Conservation (phyloP, 2,888 invertebrate species). For the Coleophora flavipennella region DNA sequence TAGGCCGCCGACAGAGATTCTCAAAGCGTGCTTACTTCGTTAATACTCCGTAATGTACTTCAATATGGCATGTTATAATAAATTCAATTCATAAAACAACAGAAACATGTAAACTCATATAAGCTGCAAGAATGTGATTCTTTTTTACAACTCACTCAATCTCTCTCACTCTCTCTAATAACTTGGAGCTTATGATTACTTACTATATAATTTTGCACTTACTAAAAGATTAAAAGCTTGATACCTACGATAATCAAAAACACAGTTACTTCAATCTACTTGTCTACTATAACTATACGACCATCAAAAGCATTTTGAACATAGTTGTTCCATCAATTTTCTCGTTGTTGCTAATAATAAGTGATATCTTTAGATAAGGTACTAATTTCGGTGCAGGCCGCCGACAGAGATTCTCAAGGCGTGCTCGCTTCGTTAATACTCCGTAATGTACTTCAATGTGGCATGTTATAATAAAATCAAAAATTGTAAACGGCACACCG, state of each 20-base stretch:
- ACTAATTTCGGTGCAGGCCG: neutral
- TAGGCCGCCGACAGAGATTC: neutral
- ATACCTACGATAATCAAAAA: neutral
- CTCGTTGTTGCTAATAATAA: neutral
- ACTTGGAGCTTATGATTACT: no score
- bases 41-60: neutral
- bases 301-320: neutral
- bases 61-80: conserved; percentile 6
- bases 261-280: neutral
- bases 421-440: neutral
- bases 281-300: neutral
- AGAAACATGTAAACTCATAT: no score
- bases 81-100: no score
- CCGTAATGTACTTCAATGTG: neutral
- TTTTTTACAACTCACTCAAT: no score
- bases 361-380: no score
- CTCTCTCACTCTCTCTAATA: no score
- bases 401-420: conserved; percentile 1
- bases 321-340: no score
- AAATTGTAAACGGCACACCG: conserved; percentile 34
- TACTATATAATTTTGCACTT: neutral
- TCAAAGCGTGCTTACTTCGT: neutral
- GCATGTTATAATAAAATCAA: conserved; percentile 22
- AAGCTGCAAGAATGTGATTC: no score
- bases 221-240: neutral